Base-by-base conservation (phyloP, 1,140 invertebrate species). In the Lasaia peninsularis region DNA sequence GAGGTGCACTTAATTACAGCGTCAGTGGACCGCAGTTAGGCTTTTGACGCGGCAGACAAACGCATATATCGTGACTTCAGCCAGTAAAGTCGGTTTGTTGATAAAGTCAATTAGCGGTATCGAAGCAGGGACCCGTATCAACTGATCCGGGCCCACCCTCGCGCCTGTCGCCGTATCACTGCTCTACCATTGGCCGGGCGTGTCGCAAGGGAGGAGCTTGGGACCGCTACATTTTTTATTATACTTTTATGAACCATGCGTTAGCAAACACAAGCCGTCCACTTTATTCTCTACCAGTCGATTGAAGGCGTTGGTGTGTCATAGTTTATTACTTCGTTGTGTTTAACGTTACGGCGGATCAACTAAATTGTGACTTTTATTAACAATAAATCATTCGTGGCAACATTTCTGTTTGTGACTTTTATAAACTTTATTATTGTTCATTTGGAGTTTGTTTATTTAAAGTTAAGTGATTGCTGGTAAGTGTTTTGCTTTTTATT, bases 51-150 rank as follows among this genome's bases (percentile, higher is more conserved):
- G 71, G 69, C 78, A 78, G 81, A 86, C 77, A 86, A 80, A 85
- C 81, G 75, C 80, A 77, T 83, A 86, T 86, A 86, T 88, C 86
- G 86, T 88, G 83, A 83, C 79, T 86, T 65, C 66, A 71, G 73
- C 82, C 83, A 80, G 83, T 86, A 83, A 88, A 83, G 78, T 85
- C 79, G 71, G 80, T 86, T 83, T 88, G 85, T 88, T 88, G 85
- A 88, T 88, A 88, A 86, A 86, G 83, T 85, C 85, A 88, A 88
- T 88, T 88, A 88, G 81, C 80, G 70, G 76, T 86, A 86, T 88
- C 85, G 83, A 80, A 86, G 82, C 75, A 78, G 81, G 74, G 79
- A 78, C 80, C 79, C 71, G 78, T 84, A 86, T 86, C 80, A 78
- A 77, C 63, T 74, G 76, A 83, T 75, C 73, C 62, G 64, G 77